Conservation (phyloP, 2,797 vertebrate species). For the Characodon lateralis region DNA sequence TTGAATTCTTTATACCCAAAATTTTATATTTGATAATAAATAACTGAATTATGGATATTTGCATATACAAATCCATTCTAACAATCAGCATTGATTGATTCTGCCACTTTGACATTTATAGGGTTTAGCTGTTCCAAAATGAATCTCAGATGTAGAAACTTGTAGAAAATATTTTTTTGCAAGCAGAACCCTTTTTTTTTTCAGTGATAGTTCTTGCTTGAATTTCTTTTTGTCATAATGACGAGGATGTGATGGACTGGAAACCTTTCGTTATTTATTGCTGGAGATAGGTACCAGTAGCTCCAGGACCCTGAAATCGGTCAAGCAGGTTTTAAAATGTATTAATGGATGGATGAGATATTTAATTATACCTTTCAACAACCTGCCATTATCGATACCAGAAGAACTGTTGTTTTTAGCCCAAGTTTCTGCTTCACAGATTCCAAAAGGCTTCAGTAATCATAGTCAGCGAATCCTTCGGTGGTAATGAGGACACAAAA, state of each 20-base stretch:
- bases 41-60: too few species aligned
- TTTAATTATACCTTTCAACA: neutral
- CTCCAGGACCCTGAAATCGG: neutral
- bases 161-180: neutral
- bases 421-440: neutral
- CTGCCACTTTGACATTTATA: too few species aligned
- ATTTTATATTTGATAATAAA: too few species aligned
- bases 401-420: neutral
- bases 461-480: neutral
- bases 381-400: neutral
- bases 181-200: neutral
- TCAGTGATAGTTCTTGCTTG: neutral
- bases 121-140: neutral
- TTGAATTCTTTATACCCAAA: too few species aligned
- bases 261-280: neutral
- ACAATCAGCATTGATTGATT: too few species aligned
- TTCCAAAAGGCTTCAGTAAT: neutral
- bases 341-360: neutral
- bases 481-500: conserved; percentile 9
- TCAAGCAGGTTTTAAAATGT: neutral
- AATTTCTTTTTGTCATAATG: neutral
- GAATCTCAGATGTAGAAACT: neutral
- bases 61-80: too few species aligned
- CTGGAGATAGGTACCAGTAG: neutral
- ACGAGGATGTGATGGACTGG: neutral